A percentile compares a stretch with the other conserved stretches of the same genome.
These are phyloP conservation scores for Magallana angulata DNA, from an alignment of 1,140 invertebrate genomes.

Conservation along the genomic window DNA sequence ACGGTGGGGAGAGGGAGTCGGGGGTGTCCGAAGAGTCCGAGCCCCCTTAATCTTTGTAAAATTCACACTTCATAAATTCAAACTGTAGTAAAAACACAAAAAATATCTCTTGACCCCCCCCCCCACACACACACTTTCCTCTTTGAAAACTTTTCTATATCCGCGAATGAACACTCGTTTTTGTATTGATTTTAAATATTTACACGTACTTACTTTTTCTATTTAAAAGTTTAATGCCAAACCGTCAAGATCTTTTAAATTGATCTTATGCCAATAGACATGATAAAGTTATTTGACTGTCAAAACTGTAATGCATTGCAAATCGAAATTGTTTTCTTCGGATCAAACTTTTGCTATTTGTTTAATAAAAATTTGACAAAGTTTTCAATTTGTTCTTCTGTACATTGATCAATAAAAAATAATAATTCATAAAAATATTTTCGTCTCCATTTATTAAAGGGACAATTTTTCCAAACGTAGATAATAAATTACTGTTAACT, in stretches of 20 bases:
- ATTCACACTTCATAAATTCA: too few relatives aligned
- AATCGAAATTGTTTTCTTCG: background rate
- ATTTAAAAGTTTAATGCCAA: background rate
- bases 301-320: background rate
- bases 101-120: background rate
- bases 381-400: background rate
- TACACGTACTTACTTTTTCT: background rate
- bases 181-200: background rate
- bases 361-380: background rate
- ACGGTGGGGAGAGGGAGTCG: too few relatives aligned
- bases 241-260: background rate
- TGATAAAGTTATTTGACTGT: slow-evolving; percentile 3
- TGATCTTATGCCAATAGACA: slow-evolving; percentile 18
- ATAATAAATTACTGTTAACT: too few relatives aligned
- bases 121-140: too few relatives aligned
- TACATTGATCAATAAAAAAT: too few relatives aligned
- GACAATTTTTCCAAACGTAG: too few relatives aligned
- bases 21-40: too few relatives aligned
- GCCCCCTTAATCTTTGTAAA: too few relatives aligned
- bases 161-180: background rate
- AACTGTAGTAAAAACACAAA: background rate
- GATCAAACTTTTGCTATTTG: background rate
- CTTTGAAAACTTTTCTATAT: background rate
- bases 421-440: too few relatives aligned
- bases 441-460: too few relatives aligned